Evolutionary conservation across 2,113 vertebrate species (phyloP).

Genomic region (Tringa solitaria): DNA sequence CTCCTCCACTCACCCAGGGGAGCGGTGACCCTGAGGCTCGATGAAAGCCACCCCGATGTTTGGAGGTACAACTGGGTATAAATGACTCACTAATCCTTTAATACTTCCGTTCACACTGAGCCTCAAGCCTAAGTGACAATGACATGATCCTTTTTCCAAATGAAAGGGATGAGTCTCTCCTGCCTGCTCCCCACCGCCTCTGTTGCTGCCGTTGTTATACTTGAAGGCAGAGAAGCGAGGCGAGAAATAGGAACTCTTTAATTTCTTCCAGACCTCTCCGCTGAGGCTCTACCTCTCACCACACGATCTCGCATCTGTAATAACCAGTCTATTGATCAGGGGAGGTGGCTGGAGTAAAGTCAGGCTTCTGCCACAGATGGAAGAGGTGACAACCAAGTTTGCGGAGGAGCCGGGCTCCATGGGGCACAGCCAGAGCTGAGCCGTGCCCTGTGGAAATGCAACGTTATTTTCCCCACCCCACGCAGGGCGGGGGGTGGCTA

Average conservation of each 20-base stretch:
- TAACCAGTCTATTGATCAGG: neutral
- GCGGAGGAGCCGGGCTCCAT: neutral
- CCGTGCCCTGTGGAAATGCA: neutral
- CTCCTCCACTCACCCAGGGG: neutral
- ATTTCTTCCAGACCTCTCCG: neutral
- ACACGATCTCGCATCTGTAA: neutral
- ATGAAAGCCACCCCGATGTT: neutral
- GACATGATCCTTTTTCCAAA: constrained; percentile 32
- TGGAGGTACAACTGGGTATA: neutral
- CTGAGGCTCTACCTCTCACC: neutral
- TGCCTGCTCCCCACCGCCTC: neutral
- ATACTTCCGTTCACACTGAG: constrained; percentile 33
- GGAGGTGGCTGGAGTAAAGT: neutral
- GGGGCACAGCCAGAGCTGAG: neutral
- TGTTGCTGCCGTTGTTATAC: neutral
- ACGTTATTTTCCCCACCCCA: neutral
- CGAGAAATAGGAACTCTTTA: neutral
- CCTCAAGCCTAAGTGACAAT: constrained; percentile 40
- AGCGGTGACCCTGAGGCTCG: neutral
- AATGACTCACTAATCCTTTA: constrained; percentile 64
- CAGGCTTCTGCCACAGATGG: neutral
- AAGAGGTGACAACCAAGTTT: neutral
- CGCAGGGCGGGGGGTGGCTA: neutral
- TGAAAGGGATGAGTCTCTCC: neutral
- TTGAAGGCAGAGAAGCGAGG: neutral